phyloP scores from a whole-genome alignment of 2,888 invertebrate species.

The Hylaea fasciaria region DNA sequence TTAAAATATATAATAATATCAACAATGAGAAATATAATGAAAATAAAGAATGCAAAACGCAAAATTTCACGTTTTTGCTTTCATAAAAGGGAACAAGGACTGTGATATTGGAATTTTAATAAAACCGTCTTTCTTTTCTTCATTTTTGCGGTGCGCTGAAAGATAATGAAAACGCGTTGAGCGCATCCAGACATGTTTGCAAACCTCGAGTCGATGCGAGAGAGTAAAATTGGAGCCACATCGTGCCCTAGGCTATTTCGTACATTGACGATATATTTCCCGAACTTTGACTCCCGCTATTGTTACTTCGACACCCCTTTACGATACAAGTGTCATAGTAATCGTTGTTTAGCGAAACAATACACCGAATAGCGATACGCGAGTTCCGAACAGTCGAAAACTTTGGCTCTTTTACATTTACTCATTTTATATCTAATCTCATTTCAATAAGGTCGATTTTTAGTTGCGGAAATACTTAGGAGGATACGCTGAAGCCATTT shows the following conservation, averaged over 20 bases:
- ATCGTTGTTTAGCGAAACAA: constrained; percentile 18
- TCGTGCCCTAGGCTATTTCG: constrained; percentile 11
- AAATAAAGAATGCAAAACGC: no score
- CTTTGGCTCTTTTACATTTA: constrained; percentile 9
- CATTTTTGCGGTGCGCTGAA: not conserved
- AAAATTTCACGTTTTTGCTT: no score
- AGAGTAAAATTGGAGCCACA: not conserved
- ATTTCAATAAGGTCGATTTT: not conserved
- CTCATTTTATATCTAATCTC: not conserved
- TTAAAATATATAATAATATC: no score
- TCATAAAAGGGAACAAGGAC: not conserved
- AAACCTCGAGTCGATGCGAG: not conserved
- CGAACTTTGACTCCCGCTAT: constrained; percentile 35
- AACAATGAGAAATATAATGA: no score
- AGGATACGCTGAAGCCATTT: not conserved
- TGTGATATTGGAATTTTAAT: not conserved
- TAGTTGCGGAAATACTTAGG: not conserved
- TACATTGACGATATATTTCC: constrained; percentile 32
- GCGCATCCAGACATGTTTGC: constrained; percentile 2
- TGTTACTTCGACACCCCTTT: constrained; percentile 14
- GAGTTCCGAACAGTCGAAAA: constrained; percentile 1
- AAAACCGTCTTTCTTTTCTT: not conserved
- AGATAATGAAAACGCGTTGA: not conserved
- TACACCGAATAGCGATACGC: constrained; percentile 16
- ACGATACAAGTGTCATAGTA: constrained; percentile 15